Evolutionary conservation across 2,113 vertebrate genomes (phyloP).

Genomic region (Tychaedon coryphoeus): DNA sequence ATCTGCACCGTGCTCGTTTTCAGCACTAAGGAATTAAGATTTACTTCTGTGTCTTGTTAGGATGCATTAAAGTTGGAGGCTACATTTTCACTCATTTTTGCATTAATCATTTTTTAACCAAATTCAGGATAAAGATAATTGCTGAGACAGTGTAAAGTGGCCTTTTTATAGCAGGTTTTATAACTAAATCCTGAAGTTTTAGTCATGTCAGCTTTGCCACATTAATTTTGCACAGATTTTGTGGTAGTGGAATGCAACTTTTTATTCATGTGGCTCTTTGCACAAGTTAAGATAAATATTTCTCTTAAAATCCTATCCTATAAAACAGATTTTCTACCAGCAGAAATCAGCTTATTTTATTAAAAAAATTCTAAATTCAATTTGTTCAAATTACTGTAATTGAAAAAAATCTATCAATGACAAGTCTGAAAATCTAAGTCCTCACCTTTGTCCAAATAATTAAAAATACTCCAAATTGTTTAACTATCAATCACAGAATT

Average conservation of each 20-base stretch:
- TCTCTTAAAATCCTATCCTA: neutral
- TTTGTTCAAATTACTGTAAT: neutral
- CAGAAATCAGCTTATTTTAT: neutral
- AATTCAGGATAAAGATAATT: neutral
- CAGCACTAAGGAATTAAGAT: neutral
- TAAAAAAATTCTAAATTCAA: neutral
- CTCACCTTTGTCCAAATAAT: neutral
- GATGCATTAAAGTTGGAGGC: neutral
- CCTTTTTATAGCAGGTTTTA: neutral
- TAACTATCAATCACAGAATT: neutral
- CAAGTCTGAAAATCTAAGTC: neutral
- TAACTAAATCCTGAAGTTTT: neutral
- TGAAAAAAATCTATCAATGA: neutral
- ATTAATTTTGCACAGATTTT: neutral
- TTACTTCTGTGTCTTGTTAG: neutral
- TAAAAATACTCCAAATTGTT: conserved; percentile 7
- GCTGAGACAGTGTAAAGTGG: neutral
- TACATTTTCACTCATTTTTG: neutral
- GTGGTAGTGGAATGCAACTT: neutral
- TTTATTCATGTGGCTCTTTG: neutral
- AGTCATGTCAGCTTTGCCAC: neutral
- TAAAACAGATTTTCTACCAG: neutral
- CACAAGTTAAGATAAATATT: neutral
- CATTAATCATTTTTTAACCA: neutral
- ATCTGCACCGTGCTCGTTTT: neutral